These are phyloP conservation scores for Synodontis membranacea DNA, from an alignment of 2,113 vertebrate genomes.

Conservation along the genomic window DNA sequence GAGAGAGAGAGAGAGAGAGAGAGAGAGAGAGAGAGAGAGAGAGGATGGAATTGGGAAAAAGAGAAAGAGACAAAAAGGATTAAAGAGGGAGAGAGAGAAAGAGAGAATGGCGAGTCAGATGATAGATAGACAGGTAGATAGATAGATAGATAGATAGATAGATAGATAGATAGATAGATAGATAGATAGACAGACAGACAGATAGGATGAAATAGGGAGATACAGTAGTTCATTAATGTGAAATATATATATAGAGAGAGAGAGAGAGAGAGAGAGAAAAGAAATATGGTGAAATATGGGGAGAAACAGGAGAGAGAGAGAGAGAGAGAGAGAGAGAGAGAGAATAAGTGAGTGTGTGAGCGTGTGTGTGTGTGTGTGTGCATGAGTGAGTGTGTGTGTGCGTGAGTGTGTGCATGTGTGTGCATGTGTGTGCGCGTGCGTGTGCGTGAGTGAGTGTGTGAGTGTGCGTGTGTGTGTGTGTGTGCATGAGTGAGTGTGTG, in stretches of 20 bases:
- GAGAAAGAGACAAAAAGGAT: background rate
- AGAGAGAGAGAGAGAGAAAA: background rate
- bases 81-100: background rate
- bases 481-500: too few relatives aligned
- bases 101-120: background rate
- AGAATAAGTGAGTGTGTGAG: too few relatives aligned
- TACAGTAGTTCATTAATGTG: too few relatives aligned
- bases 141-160: background rate
- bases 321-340: background rate
- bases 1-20: background rate
- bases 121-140: background rate
- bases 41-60: too few relatives aligned
- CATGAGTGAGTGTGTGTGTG: too few relatives aligned
- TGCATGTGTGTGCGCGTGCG: too few relatives aligned
- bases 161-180: background rate
- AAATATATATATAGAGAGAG: background rate
- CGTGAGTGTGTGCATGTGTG: too few relatives aligned
- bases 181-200: background rate
- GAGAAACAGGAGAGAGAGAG: background rate
- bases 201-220: background rate
- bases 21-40: background rate
- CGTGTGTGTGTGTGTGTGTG: conserved; percentile 11
- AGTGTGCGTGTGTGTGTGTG: too few relatives aligned
- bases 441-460: too few relatives aligned
- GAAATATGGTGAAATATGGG: background rate